Conservation (phyloP, 2,888 invertebrate genomes). For the Ectropis crepuscularia region DNA sequence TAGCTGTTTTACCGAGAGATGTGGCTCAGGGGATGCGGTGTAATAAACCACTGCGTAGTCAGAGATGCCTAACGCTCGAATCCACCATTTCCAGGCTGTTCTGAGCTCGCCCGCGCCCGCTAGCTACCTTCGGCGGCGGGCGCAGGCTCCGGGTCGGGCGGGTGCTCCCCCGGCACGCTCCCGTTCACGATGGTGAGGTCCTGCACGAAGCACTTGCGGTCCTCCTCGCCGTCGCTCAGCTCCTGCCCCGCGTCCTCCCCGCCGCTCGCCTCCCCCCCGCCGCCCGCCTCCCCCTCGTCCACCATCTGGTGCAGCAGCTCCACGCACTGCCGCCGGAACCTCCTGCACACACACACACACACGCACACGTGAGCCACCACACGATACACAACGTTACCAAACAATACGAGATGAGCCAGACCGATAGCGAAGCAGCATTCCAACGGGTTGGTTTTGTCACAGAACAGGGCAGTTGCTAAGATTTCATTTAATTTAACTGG, state of each 20-base stretch:
- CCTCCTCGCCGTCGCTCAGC: conserved; percentile 30
- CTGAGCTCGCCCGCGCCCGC: background rate
- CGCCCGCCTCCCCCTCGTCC: conserved; percentile 55
- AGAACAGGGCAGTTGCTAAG: too few species aligned
- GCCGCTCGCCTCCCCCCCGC: conserved; percentile 6
- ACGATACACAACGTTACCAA: background rate
- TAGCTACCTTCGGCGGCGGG: conserved; percentile 9
- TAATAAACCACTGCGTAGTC: too few species aligned
- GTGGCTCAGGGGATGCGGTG: too few species aligned
- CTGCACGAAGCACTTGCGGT: conserved; percentile 17
- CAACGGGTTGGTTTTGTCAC: too few species aligned
- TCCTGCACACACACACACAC: conserved; percentile 11
- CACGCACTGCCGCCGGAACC: conserved; percentile 69
- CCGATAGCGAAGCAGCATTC: too few species aligned
- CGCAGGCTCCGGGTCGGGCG: conserved; percentile 15
- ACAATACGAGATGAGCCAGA: background rate
- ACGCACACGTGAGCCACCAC: background rate
- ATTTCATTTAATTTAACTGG: too few species aligned
- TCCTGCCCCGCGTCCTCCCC: conserved; percentile 25
- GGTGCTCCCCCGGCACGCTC: conserved; percentile 12
- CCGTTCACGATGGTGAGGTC: background rate
- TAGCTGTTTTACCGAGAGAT: too few species aligned
- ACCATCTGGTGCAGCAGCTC: conserved; percentile 65
- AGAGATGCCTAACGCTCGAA: too few species aligned
- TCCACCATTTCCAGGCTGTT: too few species aligned